These are phyloP conservation scores for Lethrus apterus DNA, from an alignment of 1,140 invertebrate genomes.

Conservation along the genomic window DNA sequence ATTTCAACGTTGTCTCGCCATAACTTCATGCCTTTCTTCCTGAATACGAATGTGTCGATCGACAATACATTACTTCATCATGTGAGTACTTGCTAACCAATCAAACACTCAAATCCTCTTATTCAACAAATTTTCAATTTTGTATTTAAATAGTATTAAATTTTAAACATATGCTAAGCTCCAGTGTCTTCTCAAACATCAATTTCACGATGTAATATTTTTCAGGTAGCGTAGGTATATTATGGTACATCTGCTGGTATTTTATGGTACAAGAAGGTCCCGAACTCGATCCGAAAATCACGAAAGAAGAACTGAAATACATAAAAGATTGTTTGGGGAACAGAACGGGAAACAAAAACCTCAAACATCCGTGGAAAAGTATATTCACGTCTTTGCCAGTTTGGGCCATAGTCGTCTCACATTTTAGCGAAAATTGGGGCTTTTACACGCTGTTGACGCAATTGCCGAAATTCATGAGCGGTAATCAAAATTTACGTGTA, in stretches of 20 bases:
- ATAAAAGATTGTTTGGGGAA: constrained; percentile 51
- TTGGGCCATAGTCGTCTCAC: constrained; percentile 84
- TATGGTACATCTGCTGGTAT: constrained; percentile 51
- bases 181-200: too few relatives aligned
- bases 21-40: too few relatives aligned
- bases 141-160: too few relatives aligned
- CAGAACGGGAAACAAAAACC: constrained; percentile 36
- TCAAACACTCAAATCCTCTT: too few relatives aligned
- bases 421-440: constrained; percentile 94
- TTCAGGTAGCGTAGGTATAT: constrained; percentile 54
- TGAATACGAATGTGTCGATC: too few relatives aligned
- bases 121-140: too few relatives aligned
- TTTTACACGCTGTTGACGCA: constrained; percentile 89
- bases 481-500: constrained; percentile 38
- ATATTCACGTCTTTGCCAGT: constrained; percentile 78
- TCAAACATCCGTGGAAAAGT: constrained; percentile 68
- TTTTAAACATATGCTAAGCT: too few relatives aligned
- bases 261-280: constrained; percentile 66
- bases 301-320: constrained; percentile 65
- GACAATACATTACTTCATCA: too few relatives aligned
- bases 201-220: constrained; percentile 17
- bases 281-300: constrained; percentile 64
- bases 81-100: too few relatives aligned
- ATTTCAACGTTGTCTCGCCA: too few relatives aligned
- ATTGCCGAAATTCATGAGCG: constrained; percentile 84